These are phyloP conservation scores for Sialia sialis DNA, from an alignment of 2,113 vertebrate genomes.

Conservation along the genomic window DNA sequence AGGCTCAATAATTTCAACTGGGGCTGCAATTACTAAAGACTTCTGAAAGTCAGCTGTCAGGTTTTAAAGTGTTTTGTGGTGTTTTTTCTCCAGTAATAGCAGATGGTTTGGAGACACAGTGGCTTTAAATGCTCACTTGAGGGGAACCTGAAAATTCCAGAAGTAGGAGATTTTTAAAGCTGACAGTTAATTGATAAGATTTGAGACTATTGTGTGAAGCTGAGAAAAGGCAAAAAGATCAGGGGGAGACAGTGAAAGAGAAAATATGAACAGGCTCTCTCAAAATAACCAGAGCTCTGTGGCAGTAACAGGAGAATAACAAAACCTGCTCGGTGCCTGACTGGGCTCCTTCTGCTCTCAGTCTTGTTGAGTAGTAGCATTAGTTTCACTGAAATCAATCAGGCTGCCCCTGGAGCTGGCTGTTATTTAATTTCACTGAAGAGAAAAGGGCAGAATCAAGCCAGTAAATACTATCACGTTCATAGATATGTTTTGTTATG, in stretches of 20 bases:
- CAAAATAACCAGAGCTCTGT: conserved; percentile 35
- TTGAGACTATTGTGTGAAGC: not conserved
- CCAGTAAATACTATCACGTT: conserved; percentile 54
- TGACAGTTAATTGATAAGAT: not conserved
- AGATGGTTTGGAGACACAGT: conserved; percentile 7
- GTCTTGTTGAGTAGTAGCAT: conserved; percentile 25
- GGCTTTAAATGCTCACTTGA: conserved; percentile 17
- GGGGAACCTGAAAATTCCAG: conserved; percentile 19
- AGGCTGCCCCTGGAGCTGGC: conserved; percentile 50
- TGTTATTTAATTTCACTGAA: conserved; percentile 59
- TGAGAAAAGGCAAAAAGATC: not conserved
- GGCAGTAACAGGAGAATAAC: conserved; percentile 9
- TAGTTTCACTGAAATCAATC: conserved; percentile 61
- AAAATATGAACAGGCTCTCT: conserved; percentile 30
- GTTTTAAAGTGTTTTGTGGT: not conserved
- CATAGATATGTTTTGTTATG: conserved; percentile 59
- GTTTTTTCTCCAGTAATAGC: not conserved
- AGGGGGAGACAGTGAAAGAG: not conserved
- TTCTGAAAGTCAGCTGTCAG: conserved; percentile 30
- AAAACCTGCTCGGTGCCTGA: not conserved
- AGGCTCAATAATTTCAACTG: conserved; percentile 2
- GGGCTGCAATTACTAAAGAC: conserved; percentile 14
- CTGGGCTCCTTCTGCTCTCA: conserved; percentile 5
- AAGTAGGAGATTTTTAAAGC: conserved; percentile 12
- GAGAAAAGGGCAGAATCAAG: conserved; percentile 56